Evolutionary conservation across 2,888 invertebrate species (phyloP).

Genomic region (Luffia ferchaultella): DNA sequence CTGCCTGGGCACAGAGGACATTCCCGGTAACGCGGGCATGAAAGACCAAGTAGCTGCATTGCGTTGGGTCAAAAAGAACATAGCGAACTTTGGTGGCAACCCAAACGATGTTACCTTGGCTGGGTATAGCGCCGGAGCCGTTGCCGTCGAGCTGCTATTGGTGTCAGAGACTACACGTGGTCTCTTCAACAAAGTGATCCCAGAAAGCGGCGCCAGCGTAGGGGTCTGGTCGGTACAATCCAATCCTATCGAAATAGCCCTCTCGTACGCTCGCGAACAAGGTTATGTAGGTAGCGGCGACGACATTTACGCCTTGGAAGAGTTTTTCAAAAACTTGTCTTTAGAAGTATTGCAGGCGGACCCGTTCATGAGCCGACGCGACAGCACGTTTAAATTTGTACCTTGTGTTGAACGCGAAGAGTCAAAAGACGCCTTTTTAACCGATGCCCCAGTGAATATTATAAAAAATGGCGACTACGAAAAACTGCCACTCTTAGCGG

Average conservation of each 20-base stretch:
- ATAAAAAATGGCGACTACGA: conserved; percentile 25
- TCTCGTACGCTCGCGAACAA: conserved; percentile 5
- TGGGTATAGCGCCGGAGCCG: neutral
- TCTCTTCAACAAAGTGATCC: conserved; percentile 37
- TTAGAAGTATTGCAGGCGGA: conserved; percentile 20
- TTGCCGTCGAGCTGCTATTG: conserved; percentile 34
- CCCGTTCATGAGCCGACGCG: conserved; percentile 4
- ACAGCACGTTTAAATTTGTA: conserved; percentile 8
- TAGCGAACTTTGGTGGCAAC: neutral
- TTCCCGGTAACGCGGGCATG: neutral
- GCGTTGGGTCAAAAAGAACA: neutral
- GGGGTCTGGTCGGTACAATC: neutral
- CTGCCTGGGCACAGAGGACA: neutral
- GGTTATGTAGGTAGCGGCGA: conserved; percentile 12
- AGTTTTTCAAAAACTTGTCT: conserved; percentile 26
- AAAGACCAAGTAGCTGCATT: neutral
- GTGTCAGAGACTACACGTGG: conserved; percentile 33
- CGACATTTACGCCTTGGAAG: conserved; percentile 25
- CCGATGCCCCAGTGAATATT: conserved; percentile 26
- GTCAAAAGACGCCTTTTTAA: conserved; percentile 22
- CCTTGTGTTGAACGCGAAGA: conserved; percentile 6
- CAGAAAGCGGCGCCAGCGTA: conserved; percentile 40
- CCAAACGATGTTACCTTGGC: neutral
- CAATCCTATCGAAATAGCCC: conserved; percentile 30
- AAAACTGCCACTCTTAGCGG: conserved; percentile 30